Base-by-base conservation (phyloP, 2,797 vertebrate genomes). In the Rhabdophis nuchalis region DNA sequence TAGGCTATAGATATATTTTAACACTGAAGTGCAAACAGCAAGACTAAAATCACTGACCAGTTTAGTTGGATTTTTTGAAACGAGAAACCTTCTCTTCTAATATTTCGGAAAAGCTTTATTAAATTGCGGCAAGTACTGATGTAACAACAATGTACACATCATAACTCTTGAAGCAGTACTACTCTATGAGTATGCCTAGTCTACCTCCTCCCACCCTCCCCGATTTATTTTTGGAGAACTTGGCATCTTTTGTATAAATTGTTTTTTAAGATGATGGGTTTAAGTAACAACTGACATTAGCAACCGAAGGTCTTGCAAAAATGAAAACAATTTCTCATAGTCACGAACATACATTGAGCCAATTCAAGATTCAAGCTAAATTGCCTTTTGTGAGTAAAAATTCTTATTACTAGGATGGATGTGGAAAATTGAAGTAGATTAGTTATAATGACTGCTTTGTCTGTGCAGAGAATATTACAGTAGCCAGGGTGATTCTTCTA, bases 1-100 rank as follows among this genome's bases (percentile, higher is more conserved):
- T 50, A 72, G 88, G 57, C 72, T 90, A 58, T 72, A 27, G 41
- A 20, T 85, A 27, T 57, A 56, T 86, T 86, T 72, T 58, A 94
- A 61, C 25, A 72, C 0, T 0, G 3, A 57, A 90, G 92, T 68
- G 12, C 88, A 0, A 0, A 87, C 56, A 86, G 0, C 89, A 14
- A 85, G 72, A 50, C 53, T 16, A 0, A 0, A 23, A 57, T 89
- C 88, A 53, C 91, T 18, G 29, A 92, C 5, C 27, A 7, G 23
- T 27, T 85, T 54, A 87, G 46, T 29, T 85, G 57, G 82, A 14
- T 92, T 77, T 54, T 27, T 29, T 0, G 89, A 60, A 94, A 92
- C 46, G 87, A 93, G 18, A 89, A 8, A 25, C n/a, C 20, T 46
- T 86, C n/a, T 29, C 8, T 10, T 93, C 87, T 89, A 20, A 93